Percentiles rank a stretch among this genome's conserved stretches.
These are phyloP conservation scores for Marisa cornuarietis DNA, from an alignment of 1,140 invertebrate genomes.

Conservation along the genomic window DNA sequence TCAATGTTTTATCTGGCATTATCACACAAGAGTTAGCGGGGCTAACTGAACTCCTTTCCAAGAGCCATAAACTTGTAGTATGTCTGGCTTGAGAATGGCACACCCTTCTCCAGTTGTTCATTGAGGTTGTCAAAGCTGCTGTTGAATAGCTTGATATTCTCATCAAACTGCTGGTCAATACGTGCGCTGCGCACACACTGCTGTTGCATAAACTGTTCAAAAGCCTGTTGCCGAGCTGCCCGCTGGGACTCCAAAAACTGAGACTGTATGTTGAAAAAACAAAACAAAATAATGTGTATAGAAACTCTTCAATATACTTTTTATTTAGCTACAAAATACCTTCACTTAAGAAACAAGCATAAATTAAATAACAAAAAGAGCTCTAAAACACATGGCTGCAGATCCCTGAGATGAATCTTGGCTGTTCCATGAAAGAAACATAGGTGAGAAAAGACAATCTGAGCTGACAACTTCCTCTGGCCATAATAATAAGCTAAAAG, in stretches of 20 bases:
- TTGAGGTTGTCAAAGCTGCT: constrained; percentile 37
- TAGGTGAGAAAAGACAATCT: too few relatives aligned
- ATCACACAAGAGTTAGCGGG: too few relatives aligned
- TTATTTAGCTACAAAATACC: not conserved
- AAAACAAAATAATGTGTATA: not conserved
- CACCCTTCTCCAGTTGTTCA: constrained; percentile 27
- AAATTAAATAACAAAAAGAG: not conserved
- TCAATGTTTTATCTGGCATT: too few relatives aligned
- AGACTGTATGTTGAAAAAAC: constrained; percentile 27
- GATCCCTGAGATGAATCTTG: too few relatives aligned
- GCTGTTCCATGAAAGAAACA: too few relatives aligned
- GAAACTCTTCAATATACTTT: not conserved
- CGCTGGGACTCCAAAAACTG: constrained; percentile 35
- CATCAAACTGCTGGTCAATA: constrained; percentile 39
- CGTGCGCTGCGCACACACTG: constrained; percentile 42
- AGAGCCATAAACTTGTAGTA: constrained; percentile 22
- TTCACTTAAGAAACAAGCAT: not conserved
- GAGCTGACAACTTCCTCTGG: too few relatives aligned
- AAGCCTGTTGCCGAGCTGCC: constrained; percentile 27
- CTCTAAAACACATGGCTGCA: too few relatives aligned
- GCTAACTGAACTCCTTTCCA: constrained; percentile 12
- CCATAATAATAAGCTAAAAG: too few relatives aligned
- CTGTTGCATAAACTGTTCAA: constrained; percentile 40
- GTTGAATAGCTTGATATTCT: constrained; percentile 34
- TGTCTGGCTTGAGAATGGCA: constrained; percentile 15